Base-by-base conservation (phyloP, 2,113 vertebrate genomes). In the Saccopteryx bilineata region DNA sequence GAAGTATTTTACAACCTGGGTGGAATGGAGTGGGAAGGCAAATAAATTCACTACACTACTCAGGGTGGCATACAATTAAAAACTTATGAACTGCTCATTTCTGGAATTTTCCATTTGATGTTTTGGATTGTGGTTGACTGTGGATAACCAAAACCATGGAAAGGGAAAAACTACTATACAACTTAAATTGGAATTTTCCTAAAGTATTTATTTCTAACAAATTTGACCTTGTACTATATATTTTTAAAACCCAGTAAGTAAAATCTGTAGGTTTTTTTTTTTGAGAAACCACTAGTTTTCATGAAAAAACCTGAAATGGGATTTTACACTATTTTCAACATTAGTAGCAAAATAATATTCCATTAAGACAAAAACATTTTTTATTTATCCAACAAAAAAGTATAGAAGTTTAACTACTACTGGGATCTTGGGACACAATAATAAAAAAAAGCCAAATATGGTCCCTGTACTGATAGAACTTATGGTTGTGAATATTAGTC, bases 381-480 rank as follows among this genome's bases (percentile, higher is more conserved):
- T 13, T 93, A 92, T 89, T 63, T 52, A 79, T 56, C 54, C 66
- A 90, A 90, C n/a, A 95, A 91, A 97, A 91, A 52, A 86, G 10
- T 86, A 52, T 74, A 74, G 52, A 92, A 24, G 15, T 79, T 94
- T 92, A 71, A 82, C 50, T 83, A 87, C 24, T 95, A 21, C 50
- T 90, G 79, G 26, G 14, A 19, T 74, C 23, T 93, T 54, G 71
- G 5, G 54, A 94, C 24, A 83, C 21, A 84, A 50, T 33, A 90
- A 33, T 61, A 52, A 92, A 92, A 74, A 89, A 74, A 89, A 69
- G 69, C 11, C 75, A 90, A 79, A 79, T 74, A 83, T 46, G 5
- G 23, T 60, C 50, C 85, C 63, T 74, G 46, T 9, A 31, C 54
- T 61, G 26, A 90, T 61, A 21, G 15, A 94, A 90, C 31, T 88